Evolutionary conservation across 2,797 vertebrate species (phyloP).

Genomic region (Helicolenus hilgendorfi): DNA sequence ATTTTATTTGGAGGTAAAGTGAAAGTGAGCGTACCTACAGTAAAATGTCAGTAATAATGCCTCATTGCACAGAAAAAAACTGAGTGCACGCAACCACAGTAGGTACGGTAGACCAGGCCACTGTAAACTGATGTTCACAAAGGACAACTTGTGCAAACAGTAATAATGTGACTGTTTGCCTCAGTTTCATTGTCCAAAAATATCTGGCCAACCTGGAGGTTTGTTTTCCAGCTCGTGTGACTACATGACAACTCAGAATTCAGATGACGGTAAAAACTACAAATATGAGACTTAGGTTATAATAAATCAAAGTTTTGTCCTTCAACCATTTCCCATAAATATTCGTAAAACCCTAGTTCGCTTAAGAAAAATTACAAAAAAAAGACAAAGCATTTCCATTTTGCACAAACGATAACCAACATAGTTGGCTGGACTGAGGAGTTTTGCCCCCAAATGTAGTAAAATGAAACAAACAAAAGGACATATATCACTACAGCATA

Average conservation of each 20-base stretch:
- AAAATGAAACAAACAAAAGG: neutral
- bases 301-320: neutral
- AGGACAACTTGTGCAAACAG: neutral
- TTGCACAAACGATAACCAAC: neutral
- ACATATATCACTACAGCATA: neutral
- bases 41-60: neutral
- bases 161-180: neutral
- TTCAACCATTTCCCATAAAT: neutral
- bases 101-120: too few relatives aligned
- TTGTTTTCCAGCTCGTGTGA: neutral
- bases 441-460: neutral
- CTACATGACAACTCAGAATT: neutral
- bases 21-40: neutral
- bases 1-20: neutral
- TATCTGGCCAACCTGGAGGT: neutral
- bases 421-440: neutral
- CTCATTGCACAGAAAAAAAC: neutral
- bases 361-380: neutral
- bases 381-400: neutral
- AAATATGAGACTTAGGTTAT: neutral
- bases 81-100: neutral
- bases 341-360: neutral
- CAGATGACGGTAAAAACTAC: neutral
- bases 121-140: neutral
- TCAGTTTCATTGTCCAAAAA: neutral